phyloP scores from a whole-genome alignment of 92 coral and sea anemone genomes.

The Palythoa grandis region DNA sequence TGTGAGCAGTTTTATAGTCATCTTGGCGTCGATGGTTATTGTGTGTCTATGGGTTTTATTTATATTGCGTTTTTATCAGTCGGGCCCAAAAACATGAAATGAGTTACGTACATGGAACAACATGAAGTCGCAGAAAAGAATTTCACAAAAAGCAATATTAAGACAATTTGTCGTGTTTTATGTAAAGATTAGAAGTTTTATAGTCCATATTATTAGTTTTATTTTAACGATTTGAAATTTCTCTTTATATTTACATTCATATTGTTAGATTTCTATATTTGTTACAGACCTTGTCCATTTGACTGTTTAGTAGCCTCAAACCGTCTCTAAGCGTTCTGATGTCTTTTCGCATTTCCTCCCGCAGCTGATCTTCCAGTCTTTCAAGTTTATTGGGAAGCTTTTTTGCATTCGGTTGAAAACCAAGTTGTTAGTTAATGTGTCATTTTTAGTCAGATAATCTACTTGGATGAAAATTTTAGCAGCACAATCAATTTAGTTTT shows the following conservation, averaged over 20 bases:
- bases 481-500: not conserved
- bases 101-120: too few species aligned
- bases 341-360: conserved; percentile 77
- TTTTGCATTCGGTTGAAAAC: not conserved
- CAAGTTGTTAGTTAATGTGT: not conserved
- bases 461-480: not conserved
- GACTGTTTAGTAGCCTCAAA: conserved; percentile 74
- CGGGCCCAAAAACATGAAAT: too few species aligned
- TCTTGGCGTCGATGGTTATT: too few species aligned
- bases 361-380: conserved; percentile 70
- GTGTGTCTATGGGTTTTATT: too few species aligned
- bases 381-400: conserved; percentile 80
- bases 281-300: conserved; percentile 82
- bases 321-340: conserved; percentile 87
- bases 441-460: too few species aligned
- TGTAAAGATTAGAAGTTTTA: too few species aligned
- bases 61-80: too few species aligned
- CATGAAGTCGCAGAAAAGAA: too few species aligned
- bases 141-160: too few species aligned
- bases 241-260: not conserved
- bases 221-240: not conserved
- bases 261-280: too few species aligned
- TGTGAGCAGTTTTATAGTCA: too few species aligned
- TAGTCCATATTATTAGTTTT: not conserved
- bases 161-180: too few species aligned